phyloP scores from a whole-genome alignment of 1,140 invertebrate species.

The Drosophila azteca region DNA sequence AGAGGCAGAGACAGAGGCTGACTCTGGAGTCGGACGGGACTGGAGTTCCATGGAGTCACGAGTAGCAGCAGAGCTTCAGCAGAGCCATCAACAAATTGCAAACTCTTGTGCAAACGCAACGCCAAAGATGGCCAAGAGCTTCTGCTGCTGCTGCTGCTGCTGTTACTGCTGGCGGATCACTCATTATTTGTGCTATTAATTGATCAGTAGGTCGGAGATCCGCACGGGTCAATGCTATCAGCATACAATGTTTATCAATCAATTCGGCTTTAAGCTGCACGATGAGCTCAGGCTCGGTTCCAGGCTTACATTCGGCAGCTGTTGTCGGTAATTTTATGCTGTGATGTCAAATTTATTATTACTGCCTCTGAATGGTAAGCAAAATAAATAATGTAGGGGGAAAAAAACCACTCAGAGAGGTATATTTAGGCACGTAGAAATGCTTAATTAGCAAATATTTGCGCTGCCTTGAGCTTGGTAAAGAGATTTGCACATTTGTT shows the following conservation, averaged over 20 bases:
- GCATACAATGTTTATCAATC: conserved; percentile 39
- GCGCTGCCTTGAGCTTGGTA: conserved; percentile 34
- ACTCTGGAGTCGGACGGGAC: conserved; percentile 21
- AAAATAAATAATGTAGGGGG: conserved; percentile 25
- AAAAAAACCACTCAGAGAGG: conserved; percentile 21
- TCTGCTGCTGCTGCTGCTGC: not conserved
- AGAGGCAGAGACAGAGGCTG: too few species aligned
- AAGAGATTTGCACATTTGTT: conserved; percentile 46
- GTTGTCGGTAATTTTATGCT: conserved; percentile 59
- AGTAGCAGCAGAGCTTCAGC: conserved; percentile 17
- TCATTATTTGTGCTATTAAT: conserved; percentile 66
- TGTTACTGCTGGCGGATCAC: conserved; percentile 7
- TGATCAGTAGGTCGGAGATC: conserved; percentile 67
- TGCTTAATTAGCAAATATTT: conserved; percentile 80
- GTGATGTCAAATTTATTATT: conserved; percentile 80
- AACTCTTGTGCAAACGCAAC: conserved; percentile 46
- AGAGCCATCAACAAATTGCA: conserved; percentile 40
- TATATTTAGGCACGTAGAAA: conserved; percentile 54
- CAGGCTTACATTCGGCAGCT: conserved; percentile 48
- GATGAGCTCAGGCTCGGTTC: conserved; percentile 24
- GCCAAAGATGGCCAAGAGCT: not conserved
- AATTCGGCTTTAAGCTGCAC: conserved; percentile 6
- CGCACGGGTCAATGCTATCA: conserved; percentile 63
- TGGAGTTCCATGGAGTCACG: conserved; percentile 30
- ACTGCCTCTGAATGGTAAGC: conserved; percentile 37